Evolutionary conservation across 1,140 invertebrate species (phyloP), one percentile per base, ranked within the genome.

Genomic region (Helicoverpa zea): DNA sequence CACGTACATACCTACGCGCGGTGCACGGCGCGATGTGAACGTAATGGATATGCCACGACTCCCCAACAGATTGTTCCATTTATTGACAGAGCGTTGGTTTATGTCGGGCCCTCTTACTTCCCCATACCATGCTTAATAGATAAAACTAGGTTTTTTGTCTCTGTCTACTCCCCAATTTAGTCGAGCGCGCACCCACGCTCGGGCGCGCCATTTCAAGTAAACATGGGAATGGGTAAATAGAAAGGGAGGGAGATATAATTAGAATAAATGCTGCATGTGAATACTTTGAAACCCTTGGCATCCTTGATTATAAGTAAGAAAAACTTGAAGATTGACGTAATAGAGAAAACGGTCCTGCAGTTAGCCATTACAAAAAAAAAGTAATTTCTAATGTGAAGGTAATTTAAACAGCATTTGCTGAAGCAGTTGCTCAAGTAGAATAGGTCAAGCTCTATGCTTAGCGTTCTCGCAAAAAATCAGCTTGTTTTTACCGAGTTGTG

Each of bases 221-320:
- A 94, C 91, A 94, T 88, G 86, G 86, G 87, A 92, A 92, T 92
- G 87, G 85, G 89, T 89, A 93, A 94, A 94, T 94, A 94, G 91
- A 91, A 90, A 89, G 88, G 87, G 87, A 93, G 92, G 87, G 91
- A 88, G 91, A 87, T 94, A 94, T 94, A 94, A 94, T 94, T 94
- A 94, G 92, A 94, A 93, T 90, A 88, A 92, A 91, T 89, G 88
- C 88, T 81, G 85, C 82, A 81, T 86, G 82, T 86, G 63, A 58
- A 49, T 35, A 70, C 68, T 54, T 47, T 56, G 52, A 77, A 64
- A 63, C 14, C 12, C 64, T 75, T 49, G 9, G n/a, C 1, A 13
- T 16, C 5, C 58, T 23, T 23, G 16, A n/a, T 68, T 49, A 2
- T 2, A 49, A n/a, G 3, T 4, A 18, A 49, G 11, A 18, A 9